phyloP scores from a whole-genome alignment of 2,113 vertebrate species.

The Rostratula benghalensis region DNA sequence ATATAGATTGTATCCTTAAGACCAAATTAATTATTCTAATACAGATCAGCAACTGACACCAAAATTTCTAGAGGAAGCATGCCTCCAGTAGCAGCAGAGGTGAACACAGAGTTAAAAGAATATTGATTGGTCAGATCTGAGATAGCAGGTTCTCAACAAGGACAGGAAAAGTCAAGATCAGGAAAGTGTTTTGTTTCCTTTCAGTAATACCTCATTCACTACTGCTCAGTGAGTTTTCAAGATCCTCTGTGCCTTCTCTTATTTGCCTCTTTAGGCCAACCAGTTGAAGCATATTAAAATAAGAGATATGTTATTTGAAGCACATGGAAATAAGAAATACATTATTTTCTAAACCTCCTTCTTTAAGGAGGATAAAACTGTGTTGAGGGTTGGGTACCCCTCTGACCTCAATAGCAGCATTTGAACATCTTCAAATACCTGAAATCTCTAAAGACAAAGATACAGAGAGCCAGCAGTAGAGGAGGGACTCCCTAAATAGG shows the following conservation, averaged over 20 bases:
- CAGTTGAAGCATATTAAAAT: background rate
- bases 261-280: background rate
- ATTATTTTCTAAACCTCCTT: background rate
- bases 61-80: background rate
- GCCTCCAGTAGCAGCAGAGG: background rate
- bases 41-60: background rate
- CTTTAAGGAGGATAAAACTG: background rate
- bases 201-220: background rate
- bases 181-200: background rate
- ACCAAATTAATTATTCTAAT: background rate
- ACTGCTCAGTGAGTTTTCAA: background rate
- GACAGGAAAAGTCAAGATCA: background rate
- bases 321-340: background rate
- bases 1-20: background rate
- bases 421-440: background rate
- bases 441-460: background rate
- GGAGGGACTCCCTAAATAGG: background rate
- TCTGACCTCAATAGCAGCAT: background rate
- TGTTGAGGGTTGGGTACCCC: background rate
- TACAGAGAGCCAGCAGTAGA: accelerated
- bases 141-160: background rate
- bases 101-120: background rate
- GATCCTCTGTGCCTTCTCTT: background rate
- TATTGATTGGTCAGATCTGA: background rate
- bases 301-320: background rate